A percentile compares a stretch with the other conserved stretches of the same genome.
These are phyloP conservation scores for Galaxea fascicularis DNA, from an alignment of 92 coral and sea anemone species.

Conservation along the genomic window DNA sequence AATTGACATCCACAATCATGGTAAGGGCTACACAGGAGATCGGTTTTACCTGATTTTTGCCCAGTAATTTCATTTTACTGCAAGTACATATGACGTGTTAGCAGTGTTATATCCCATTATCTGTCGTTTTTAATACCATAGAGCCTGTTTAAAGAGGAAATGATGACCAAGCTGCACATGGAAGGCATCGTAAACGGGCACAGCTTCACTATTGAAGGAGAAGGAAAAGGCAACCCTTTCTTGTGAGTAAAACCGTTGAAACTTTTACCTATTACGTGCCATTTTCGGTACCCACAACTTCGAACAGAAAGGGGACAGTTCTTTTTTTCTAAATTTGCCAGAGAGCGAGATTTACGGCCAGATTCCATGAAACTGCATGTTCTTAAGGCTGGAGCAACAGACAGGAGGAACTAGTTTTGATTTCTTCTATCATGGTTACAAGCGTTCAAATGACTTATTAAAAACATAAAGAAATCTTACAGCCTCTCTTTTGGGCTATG, in stretches of 20 bases:
- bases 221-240: constrained; percentile 27
- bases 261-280: not conserved
- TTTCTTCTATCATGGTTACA: no score
- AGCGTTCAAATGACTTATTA: no score
- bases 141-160: not conserved
- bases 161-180: no score
- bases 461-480: no score
- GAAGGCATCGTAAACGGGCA: constrained; percentile 13
- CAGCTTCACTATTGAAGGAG: constrained; percentile 22
- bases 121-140: not conserved
- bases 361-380: no score
- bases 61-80: not conserved
- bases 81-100: not conserved
- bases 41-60: not conserved
- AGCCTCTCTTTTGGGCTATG: no score
- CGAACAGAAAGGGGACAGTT: no score
- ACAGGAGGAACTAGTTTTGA: no score
- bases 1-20: not conserved
- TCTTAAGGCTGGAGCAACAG: no score
- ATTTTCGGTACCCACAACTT: no score
- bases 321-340: not conserved
- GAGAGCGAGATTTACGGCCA: not conserved
- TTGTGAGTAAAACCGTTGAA: not conserved
- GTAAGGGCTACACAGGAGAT: not conserved
- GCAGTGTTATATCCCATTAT: not conserved